These are phyloP conservation scores for Brachionus calyciflorus DNA, from an alignment of 1,140 invertebrate species.

Conservation along the genomic window DNA sequence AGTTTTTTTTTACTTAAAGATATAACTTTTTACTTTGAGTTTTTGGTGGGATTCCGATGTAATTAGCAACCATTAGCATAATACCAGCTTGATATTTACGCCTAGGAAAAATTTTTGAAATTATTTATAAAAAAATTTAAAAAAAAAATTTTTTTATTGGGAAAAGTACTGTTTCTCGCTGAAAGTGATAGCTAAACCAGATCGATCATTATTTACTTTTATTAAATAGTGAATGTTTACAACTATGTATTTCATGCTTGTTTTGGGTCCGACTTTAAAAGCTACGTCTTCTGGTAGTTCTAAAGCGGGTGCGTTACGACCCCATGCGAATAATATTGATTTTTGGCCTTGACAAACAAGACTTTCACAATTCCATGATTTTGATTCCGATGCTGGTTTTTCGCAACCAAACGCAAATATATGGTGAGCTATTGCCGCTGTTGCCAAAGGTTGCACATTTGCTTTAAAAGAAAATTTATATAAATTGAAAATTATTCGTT, in stretches of 20 bases:
- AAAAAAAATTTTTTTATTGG: not conserved
- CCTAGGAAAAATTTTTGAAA: constrained; percentile 54
- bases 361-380: constrained; percentile 68
- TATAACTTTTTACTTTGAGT: constrained; percentile 50
- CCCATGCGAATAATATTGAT: constrained; percentile 91
- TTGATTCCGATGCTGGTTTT: constrained; percentile 72
- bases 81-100: constrained; percentile 55
- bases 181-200: constrained; percentile 75
- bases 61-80: constrained; percentile 51
- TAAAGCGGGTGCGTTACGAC: constrained; percentile 82
- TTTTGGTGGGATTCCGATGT: constrained; percentile 50
- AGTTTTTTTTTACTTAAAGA: not conserved
- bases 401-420: constrained; percentile 91
- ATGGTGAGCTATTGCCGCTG: constrained; percentile 85
- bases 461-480: constrained; percentile 65
- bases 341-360: constrained; percentile 45
- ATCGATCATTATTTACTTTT: constrained; percentile 73
- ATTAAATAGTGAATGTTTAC: constrained; percentile 86
- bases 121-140: constrained; percentile 39
- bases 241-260: constrained; percentile 64
- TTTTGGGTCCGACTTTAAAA: constrained; percentile 63
- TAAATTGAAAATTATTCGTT: not conserved
- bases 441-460: constrained; percentile 87
- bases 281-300: constrained; percentile 71
- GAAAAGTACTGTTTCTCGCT: constrained; percentile 68